phyloP scores from a whole-genome alignment of 1,140 invertebrate genomes.

The Drosophila parvula region DNA sequence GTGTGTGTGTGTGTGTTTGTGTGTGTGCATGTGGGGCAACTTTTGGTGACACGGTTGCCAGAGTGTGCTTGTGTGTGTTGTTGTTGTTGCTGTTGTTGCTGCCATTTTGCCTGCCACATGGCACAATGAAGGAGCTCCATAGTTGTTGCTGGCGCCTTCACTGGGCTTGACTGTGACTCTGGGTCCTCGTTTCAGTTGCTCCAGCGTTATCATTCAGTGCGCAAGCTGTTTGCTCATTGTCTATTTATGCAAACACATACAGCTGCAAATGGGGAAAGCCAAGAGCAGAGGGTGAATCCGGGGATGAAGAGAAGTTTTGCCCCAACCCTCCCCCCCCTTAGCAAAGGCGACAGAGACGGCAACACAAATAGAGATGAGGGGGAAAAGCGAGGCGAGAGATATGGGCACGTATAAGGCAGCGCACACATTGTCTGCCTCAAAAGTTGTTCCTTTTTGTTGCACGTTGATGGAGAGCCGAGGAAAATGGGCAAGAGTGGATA shows the following conservation, averaged over 20 bases:
- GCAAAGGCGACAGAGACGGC: neutral
- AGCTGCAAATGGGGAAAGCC: constrained; percentile 31
- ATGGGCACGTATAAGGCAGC: constrained; percentile 48
- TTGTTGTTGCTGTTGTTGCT: constrained; percentile 44
- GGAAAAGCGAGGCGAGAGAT: constrained; percentile 27
- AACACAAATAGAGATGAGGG: neutral
- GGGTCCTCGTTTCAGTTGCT: constrained; percentile 64
- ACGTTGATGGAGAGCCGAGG: constrained; percentile 23
- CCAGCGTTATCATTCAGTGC: constrained; percentile 77
- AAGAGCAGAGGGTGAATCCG: neutral
- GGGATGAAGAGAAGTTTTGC: neutral
- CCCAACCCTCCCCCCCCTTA: neutral
- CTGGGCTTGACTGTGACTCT: constrained; percentile 45
- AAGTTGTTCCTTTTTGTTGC: constrained; percentile 28
- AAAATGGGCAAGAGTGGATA: constrained; percentile 18
- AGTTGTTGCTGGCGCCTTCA: constrained; percentile 32
- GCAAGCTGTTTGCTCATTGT: constrained; percentile 82
- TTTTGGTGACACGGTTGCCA: constrained; percentile 68
- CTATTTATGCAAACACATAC: constrained; percentile 78
- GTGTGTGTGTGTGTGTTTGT: constrained; percentile 12
- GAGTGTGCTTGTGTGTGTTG: constrained; percentile 30
- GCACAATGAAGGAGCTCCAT: constrained; percentile 48
- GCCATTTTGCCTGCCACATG: constrained; percentile 58
- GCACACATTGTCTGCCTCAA: constrained; percentile 51
- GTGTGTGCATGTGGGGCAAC: constrained; percentile 29